Percentiles rank a stretch among this genome's conserved stretches.
These are phyloP conservation scores for Porphyrio hochstetteri DNA, from an alignment of 2,113 vertebrate species.

Conservation along the genomic window DNA sequence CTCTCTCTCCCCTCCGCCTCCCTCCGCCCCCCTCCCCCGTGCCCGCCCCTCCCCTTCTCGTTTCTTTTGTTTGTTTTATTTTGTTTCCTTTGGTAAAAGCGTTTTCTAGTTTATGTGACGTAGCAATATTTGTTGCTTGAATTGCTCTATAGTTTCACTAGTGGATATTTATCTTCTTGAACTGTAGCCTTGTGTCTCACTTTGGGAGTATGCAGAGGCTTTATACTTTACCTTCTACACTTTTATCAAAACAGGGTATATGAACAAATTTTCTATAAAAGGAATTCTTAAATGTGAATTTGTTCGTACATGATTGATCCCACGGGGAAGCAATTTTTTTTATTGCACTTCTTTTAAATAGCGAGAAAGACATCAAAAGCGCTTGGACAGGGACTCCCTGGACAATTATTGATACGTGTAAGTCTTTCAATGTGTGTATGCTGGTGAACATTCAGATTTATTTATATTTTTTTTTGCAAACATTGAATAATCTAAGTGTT, in stretches of 20 bases:
- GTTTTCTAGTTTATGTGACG: conserved; percentile 92
- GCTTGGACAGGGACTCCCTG: conserved; percentile 83
- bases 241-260: conserved; percentile 98
- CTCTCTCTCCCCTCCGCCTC: neutral
- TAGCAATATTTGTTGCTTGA: conserved; percentile 91
- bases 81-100: conserved; percentile 74
- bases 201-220: conserved; percentile 72
- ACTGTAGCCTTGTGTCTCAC: conserved; percentile 75
- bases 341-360: conserved; percentile 95
- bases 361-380: conserved; percentile 83
- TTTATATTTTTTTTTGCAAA: conserved; percentile 89
- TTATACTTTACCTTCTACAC: conserved; percentile 80
- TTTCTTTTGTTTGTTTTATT: conserved; percentile 73
- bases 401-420: conserved; percentile 82
- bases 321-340: conserved; percentile 88
- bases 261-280: conserved; percentile 88
- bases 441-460: conserved; percentile 91
- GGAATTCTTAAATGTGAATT: conserved; percentile 91
- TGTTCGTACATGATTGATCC: conserved; percentile 91
- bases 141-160: conserved; percentile 83
- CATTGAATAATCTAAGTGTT: conserved; percentile 88
- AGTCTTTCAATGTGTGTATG: conserved; percentile 87
- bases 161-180: conserved; percentile 80
- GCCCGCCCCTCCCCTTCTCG: conserved; percentile 31
- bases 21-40: neutral